A percentile compares a stretch with the other conserved stretches of the same genome.
These are phyloP conservation scores for Hiodon tergisus DNA, from an alignment of 2,113 vertebrate species.

Conservation along the genomic window DNA sequence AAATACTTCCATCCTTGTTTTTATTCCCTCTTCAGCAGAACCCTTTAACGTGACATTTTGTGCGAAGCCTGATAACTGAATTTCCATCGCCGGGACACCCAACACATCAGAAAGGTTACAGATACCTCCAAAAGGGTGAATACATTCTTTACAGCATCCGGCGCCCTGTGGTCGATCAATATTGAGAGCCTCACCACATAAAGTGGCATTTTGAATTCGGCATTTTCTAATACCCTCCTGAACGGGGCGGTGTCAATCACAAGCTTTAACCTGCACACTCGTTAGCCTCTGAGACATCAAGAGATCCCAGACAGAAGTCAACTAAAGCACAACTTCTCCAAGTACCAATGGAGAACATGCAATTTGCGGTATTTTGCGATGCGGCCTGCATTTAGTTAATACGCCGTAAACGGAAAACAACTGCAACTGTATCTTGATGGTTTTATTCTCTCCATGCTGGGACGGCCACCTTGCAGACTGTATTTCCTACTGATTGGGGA, in stretches of 20 bases:
- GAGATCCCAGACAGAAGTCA: background rate
- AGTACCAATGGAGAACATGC: background rate
- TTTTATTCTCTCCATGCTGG: background rate
- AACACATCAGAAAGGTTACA: background rate
- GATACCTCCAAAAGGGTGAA: background rate
- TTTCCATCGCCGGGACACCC: background rate
- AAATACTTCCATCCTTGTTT: slow-evolving; percentile 4
- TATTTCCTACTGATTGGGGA: slow-evolving; percentile 13
- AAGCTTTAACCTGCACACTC: background rate
- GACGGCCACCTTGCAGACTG: slow-evolving; percentile 13
- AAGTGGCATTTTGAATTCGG: background rate
- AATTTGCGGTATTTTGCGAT: background rate
- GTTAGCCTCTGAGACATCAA: background rate
- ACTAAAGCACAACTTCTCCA: background rate
- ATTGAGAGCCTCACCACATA: slow-evolving; percentile 1
- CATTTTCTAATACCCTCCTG: background rate
- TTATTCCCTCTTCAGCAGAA: background rate
- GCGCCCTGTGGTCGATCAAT: slow-evolving; percentile 11
- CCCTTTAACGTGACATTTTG: background rate
- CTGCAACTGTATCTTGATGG: too few relatives aligned
- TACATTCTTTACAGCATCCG: background rate
- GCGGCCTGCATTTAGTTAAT: too few relatives aligned
- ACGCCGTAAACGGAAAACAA: too few relatives aligned
- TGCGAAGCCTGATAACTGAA: background rate
- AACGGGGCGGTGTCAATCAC: background rate